Conservation (phyloP, 1,140 invertebrate species). For the Pseudomyrmex concolor region DNA sequence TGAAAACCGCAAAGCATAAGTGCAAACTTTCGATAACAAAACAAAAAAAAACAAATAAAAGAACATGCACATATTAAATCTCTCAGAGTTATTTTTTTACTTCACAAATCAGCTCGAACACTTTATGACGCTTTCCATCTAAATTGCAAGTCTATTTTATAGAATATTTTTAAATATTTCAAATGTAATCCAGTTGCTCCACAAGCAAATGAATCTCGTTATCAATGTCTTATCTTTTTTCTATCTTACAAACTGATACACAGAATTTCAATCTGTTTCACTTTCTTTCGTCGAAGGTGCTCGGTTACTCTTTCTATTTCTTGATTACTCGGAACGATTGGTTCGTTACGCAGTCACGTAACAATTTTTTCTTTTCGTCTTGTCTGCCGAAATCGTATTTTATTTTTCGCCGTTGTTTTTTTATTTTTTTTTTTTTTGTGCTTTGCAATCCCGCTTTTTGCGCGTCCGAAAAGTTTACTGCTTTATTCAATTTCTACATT, state of each 20-base stretch:
- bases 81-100: neutral
- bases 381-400: neutral
- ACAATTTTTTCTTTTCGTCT: neutral
- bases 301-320: constrained; percentile 43
- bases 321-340: constrained; percentile 46
- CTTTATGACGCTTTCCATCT: neutral
- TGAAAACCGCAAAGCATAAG: neutral
- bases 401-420: neutral
- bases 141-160: neutral
- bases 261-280: constrained; percentile 2
- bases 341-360: constrained; percentile 52
- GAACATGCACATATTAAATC: neutral
- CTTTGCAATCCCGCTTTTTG: constrained; percentile 21
- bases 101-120: neutral
- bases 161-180: neutral
- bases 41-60: neutral
- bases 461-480: constrained; percentile 21
- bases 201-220: constrained; percentile 30
- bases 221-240: neutral
- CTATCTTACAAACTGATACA: neutral
- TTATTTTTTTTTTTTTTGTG: constrained; percentile 43
- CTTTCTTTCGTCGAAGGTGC: constrained; percentile 13
- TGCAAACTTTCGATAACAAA: too few relatives aligned
- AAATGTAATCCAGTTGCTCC: constrained; percentile 7
- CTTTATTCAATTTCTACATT: constrained; percentile 40